Base-by-base conservation (phyloP, 35 echinoderm and acorn worm species). In the Apostichopus japonicus region DNA sequence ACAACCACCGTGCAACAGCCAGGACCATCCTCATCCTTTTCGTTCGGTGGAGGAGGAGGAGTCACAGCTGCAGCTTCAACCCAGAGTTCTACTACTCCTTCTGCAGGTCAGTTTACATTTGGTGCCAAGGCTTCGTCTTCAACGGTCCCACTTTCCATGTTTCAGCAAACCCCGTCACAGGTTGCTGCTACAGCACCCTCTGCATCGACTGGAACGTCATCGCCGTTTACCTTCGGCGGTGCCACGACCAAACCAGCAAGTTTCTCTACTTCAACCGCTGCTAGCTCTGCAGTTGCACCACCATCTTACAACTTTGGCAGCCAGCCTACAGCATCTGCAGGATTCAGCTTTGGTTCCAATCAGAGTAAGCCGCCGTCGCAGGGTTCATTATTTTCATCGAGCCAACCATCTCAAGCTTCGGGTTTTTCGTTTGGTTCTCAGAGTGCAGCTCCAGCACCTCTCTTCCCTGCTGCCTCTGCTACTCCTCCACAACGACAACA, bases 331-430 rank as follows among this genome's bases (percentile, higher is more conserved):
- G 9, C 62, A 72, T 89, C 86, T 5, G 5, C 62, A 27, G 63
- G 61, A 5, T 89, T 89, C 44, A 17, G 61, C 63, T 89, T 89
- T 73, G 86, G 86, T 9, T 53, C 56, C 72, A 61, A 89, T 4
- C 86, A 72, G 24, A 89, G 63, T n/a, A 72, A 72, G 6, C 86
- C 86, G 17, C 23, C 86, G 6, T 33, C 86, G 15, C 86, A 89
- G 62, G 17, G 8, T 14, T 72, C 86, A 8, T 24, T 72, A 8
- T 89, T 89, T 73, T 8, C 86, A 67, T 67, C 86, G 4, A 73
- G 22, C 59, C 59, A 67, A 51, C 44, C 86, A 8, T 27, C 86
- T 10, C 86, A 89, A 73, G 24, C 63, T 4, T 15, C 56, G 4
- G 86, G 86, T 14, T 72, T 72, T 23, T 11, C 62, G 15, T 89